These are phyloP conservation scores for Microcebus murinus DNA, from an alignment of 2,113 vertebrate genomes.

Conservation along the genomic window DNA sequence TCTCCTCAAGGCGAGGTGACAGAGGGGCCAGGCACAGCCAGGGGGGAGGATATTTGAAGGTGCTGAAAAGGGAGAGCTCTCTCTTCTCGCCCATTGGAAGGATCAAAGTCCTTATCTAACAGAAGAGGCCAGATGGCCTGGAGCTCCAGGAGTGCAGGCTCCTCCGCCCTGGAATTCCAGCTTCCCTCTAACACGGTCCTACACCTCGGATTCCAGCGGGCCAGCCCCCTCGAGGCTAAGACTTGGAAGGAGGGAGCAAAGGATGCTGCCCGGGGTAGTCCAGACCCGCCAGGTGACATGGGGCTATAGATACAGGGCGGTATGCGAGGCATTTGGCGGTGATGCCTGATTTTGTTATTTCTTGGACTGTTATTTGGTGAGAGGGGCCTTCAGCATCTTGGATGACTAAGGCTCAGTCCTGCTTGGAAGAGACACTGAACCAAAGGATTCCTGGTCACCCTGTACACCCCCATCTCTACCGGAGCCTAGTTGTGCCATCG, in stretches of 20 bases:
- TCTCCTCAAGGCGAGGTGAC: neutral
- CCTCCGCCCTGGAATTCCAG: neutral
- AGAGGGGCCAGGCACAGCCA: neutral
- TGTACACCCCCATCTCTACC: fast-evolving
- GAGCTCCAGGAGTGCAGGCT: neutral
- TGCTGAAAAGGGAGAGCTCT: neutral
- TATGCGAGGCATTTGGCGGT: fast-evolving
- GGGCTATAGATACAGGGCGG: fast-evolving
- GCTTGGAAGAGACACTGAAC: neutral
- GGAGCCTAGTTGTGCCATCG: neutral
- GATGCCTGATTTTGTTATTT: neutral
- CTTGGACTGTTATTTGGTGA: neutral
- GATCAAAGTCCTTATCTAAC: neutral
- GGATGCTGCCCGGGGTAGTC: neutral
- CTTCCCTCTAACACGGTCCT: neutral
- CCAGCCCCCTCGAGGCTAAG: neutral
- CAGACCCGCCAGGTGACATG: neutral
- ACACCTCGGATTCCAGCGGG: neutral
- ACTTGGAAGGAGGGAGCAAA: neutral
- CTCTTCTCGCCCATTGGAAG: neutral
- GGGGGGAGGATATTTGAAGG: neutral
- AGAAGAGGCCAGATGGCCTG: neutral
- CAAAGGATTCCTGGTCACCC: neutral
- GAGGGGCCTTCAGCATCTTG: neutral
- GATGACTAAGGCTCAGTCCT: neutral